Conservation (phyloP, 1,140 invertebrate genomes). For the Bombus breviceps region DNA sequence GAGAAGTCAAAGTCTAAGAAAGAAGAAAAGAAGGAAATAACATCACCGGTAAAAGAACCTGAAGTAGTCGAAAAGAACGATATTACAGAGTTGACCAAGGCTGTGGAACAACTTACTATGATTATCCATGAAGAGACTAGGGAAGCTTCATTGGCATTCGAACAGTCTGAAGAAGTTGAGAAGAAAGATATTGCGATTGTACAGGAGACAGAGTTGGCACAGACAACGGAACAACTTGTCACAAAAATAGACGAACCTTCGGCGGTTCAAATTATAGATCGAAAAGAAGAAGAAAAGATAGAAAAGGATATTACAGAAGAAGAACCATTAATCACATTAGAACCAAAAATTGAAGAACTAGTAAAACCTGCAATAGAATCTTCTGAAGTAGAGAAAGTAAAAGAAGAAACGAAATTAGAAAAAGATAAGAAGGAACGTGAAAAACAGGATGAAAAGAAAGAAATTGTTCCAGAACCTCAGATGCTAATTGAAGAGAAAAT, state of each 20-base stretch:
- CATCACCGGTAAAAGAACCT: neutral
- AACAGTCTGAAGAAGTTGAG: neutral
- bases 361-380: neutral
- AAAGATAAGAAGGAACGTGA: neutral
- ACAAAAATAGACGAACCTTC: too few species aligned
- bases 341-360: neutral
- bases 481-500: neutral
- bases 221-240: neutral
- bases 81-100: neutral
- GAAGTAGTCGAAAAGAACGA: neutral
- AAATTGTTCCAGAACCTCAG: conserved; percentile 11
- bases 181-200: conserved; percentile 13
- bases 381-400: neutral
- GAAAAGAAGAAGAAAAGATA: conserved; percentile 9
- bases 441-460: neutral
- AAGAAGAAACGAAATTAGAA: neutral
- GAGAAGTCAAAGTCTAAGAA: conserved; percentile 38
- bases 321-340: neutral
- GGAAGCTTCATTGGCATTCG: neutral
- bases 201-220: neutral
- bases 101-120: neutral
- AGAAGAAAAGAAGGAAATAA: conserved; percentile 12
- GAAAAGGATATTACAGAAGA: conserved; percentile 58
- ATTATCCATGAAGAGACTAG: neutral
- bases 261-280: neutral